These are phyloP conservation scores for Silurus glanis DNA, from an alignment of 2,113 vertebrate genomes.

Conservation along the genomic window DNA sequence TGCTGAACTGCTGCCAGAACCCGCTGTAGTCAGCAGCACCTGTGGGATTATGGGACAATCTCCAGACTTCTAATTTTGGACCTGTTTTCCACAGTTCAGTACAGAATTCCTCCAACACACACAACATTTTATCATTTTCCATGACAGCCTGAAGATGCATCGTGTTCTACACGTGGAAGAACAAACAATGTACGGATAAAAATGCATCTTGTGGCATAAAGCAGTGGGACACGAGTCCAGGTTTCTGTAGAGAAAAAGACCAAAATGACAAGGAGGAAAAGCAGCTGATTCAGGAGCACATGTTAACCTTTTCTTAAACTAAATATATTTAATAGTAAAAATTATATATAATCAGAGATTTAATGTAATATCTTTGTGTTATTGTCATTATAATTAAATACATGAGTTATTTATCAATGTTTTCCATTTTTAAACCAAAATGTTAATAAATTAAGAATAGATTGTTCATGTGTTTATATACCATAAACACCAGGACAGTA, in stretches of 20 bases:
- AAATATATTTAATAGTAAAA: too few relatives aligned
- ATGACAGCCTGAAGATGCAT: constrained; percentile 23
- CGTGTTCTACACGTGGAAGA: constrained; percentile 20
- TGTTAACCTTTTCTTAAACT: not conserved
- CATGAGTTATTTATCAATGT: too few relatives aligned
- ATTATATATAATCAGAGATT: too few relatives aligned
- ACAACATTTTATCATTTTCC: constrained; percentile 46
- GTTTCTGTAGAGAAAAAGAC: not conserved
- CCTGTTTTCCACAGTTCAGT: constrained; percentile 43
- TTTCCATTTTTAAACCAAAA: too few relatives aligned
- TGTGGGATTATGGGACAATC: constrained; percentile 35
- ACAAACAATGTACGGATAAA: constrained; percentile 17
- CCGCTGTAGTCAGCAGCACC: not conserved
- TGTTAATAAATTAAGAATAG: too few relatives aligned
- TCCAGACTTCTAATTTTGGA: constrained; percentile 52
- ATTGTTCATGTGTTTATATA: too few relatives aligned
- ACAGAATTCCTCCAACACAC: constrained; percentile 20
- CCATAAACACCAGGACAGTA: too few relatives aligned
- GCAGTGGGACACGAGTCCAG: not conserved
- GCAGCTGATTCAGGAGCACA: not conserved
- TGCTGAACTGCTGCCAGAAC: constrained; percentile 11
- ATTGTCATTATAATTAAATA: too few relatives aligned
- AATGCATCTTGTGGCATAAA: not conserved
- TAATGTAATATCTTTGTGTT: too few relatives aligned
- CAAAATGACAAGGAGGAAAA: not conserved